Percentiles rank a stretch among this genome's conserved stretches.
phyloP scores from a whole-genome alignment of 2,113 vertebrate species.

The Gallinago undulata region DNA sequence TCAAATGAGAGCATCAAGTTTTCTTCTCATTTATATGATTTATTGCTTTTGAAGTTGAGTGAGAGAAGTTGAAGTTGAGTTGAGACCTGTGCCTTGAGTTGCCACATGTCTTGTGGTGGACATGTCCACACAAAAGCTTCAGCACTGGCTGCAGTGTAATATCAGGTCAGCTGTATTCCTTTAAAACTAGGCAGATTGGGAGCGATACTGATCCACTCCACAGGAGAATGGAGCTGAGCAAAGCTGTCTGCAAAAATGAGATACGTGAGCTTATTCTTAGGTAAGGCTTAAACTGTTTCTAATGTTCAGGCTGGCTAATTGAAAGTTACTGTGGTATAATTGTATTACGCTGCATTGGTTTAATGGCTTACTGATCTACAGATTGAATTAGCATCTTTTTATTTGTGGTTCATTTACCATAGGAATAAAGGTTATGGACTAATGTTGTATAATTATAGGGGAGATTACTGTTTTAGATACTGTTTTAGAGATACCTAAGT shows the following conservation, averaged over 20 bases:
- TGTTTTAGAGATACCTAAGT: neutral
- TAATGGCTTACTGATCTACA: neutral
- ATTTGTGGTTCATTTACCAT: neutral
- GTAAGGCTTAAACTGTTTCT: neutral
- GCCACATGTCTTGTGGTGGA: neutral
- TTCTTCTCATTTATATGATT: neutral
- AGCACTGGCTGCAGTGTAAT: neutral
- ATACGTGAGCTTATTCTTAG: neutral
- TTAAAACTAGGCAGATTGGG: neutral
- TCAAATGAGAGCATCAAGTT: neutral
- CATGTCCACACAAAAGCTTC: neutral
- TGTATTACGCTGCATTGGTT: neutral
- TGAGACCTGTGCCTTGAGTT: neutral
- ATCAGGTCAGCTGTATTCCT: neutral
- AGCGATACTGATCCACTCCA: neutral
- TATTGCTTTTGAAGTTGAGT: neutral
- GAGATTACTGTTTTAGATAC: neutral
- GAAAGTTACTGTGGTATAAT: neutral
- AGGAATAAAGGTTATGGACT: neutral
- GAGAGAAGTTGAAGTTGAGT: neutral
- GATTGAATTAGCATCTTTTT: neutral
- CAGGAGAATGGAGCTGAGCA: neutral
- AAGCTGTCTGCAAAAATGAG: neutral
- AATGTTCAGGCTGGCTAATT: neutral
- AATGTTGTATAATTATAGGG: neutral